Conservation (phyloP, 2,113 vertebrate species). For the Cynopterus brachyotis region DNA sequence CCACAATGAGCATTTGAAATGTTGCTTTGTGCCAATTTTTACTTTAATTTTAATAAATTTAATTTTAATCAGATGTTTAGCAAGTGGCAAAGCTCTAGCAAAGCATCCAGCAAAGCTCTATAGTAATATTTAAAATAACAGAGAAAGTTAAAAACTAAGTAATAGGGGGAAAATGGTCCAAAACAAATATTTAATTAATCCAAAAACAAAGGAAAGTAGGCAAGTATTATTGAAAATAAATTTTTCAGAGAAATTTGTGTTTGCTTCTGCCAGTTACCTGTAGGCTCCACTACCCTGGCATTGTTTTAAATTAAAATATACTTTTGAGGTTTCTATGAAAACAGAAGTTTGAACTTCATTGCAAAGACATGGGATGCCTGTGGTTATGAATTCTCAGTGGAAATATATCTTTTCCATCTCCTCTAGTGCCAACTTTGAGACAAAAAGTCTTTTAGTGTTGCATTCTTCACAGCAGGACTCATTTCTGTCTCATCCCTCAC, state of each 20-base stretch:
- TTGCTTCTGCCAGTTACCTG: not conserved
- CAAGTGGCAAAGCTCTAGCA: not conserved
- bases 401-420: not conserved
- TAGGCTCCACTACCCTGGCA: not conserved
- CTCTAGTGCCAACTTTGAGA: not conserved
- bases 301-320: constrained; percentile 55
- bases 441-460: not conserved
- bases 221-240: not conserved
- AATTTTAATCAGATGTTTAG: not conserved
- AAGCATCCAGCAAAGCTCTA: not conserved
- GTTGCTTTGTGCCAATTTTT: not conserved
- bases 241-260: not conserved
- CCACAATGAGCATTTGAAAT: not conserved
- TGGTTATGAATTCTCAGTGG: not conserved
- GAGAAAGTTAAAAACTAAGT: not conserved
- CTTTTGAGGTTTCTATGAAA: not conserved
- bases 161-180: not conserved
- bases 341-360: constrained; percentile 53
- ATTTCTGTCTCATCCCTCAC: not conserved
- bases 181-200: not conserved
- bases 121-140: not conserved
- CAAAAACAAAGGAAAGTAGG: not conserved
- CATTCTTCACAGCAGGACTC: not conserved
- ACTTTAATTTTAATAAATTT: not conserved
- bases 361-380: not conserved